These are phyloP conservation scores for Acestrorhynchus altus DNA, from an alignment of 2,797 vertebrate species.

Conservation along the genomic window DNA sequence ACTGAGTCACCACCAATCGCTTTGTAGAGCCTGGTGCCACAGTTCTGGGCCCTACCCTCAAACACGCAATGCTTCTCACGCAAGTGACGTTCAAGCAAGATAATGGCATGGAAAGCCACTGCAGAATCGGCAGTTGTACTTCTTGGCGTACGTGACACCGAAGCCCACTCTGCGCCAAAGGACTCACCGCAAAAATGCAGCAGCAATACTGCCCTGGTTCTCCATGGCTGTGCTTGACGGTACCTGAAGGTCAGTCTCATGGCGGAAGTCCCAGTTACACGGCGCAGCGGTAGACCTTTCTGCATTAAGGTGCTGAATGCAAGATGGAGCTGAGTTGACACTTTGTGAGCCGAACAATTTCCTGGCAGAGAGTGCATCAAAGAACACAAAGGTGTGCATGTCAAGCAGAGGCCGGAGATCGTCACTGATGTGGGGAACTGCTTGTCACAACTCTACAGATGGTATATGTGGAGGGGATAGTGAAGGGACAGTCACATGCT, in stretches of 20 bases:
- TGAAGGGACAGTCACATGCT: constrained; percentile 96
- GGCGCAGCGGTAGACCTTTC: constrained; percentile 97
- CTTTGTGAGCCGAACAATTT: constrained; percentile 96
- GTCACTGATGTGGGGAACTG: constrained; percentile 97
- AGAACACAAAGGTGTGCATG: constrained; percentile 99
- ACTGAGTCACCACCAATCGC: constrained; percentile 80
- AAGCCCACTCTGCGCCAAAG: constrained; percentile 94
- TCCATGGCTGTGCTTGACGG: constrained; percentile 98
- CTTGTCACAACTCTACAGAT: constrained; percentile 98
- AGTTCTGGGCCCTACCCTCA: constrained; percentile 92
- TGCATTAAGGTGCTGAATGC: constrained; percentile 98
- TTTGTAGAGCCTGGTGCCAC: constrained; percentile 88
- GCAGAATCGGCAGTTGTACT: constrained; percentile 98
- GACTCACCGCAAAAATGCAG: constrained; percentile 97
- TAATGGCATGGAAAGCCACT: constrained; percentile 97
- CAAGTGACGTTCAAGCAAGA: constrained; percentile 94
- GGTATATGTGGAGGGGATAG: constrained; percentile 96
- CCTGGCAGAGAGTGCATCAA: constrained; percentile 97
- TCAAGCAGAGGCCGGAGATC: constrained; percentile 97
- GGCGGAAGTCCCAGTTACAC: constrained; percentile 98
- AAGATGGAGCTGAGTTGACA: constrained; percentile 96
- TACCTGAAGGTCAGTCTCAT: constrained; percentile 93
- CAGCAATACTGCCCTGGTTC: constrained; percentile 93
- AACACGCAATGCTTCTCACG: constrained; percentile 97
- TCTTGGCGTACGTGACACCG: constrained; percentile 99